Conservation (phyloP, 37 sponge, comb jelly and placozoan species). For the Cliona cf. orientalis region DNA sequence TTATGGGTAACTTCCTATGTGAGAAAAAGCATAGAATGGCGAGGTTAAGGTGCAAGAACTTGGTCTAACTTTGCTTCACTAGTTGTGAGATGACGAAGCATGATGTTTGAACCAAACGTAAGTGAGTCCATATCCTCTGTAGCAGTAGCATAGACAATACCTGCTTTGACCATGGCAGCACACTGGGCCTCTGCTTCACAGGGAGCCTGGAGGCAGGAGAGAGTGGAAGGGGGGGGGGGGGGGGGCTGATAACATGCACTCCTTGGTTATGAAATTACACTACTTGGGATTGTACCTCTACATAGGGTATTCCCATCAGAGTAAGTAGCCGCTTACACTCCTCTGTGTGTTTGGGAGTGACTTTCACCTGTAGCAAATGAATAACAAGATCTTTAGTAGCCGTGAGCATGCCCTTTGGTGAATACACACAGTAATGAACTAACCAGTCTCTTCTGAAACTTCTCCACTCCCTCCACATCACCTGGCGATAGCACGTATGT, state of each 20-base stretch:
- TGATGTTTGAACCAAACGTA: constrained; percentile 88
- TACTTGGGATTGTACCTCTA: constrained; percentile 54
- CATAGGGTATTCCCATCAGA: constrained; percentile 96
- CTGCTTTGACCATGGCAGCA: constrained; percentile 90
- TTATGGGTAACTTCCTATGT: constrained; percentile 89
- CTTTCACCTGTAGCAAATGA: constrained; percentile 80
- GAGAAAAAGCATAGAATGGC: neutral
- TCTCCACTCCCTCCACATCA: constrained; percentile 88
- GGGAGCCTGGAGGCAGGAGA: constrained; percentile 75
- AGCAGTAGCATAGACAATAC: constrained; percentile 91
- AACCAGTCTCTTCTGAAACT: constrained; percentile 88
- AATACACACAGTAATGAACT: constrained; percentile 2
- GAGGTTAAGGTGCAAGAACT: neutral
- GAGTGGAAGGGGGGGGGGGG: neutral
- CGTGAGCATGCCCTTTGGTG: no score
- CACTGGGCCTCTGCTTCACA: constrained; percentile 99
- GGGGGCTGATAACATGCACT: neutral
- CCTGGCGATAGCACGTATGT: constrained; percentile 41
- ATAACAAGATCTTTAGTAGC: neutral
- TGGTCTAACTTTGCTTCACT: constrained; percentile 90
- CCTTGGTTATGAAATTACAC: neutral
- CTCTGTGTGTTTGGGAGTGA: constrained; percentile 85
- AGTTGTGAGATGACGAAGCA: constrained; percentile 92
- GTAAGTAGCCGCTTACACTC: constrained; percentile 89
- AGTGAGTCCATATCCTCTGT: constrained; percentile 99